Conservation (phyloP, 2,888 invertebrate genomes). For the Cerastis rubricosa region DNA sequence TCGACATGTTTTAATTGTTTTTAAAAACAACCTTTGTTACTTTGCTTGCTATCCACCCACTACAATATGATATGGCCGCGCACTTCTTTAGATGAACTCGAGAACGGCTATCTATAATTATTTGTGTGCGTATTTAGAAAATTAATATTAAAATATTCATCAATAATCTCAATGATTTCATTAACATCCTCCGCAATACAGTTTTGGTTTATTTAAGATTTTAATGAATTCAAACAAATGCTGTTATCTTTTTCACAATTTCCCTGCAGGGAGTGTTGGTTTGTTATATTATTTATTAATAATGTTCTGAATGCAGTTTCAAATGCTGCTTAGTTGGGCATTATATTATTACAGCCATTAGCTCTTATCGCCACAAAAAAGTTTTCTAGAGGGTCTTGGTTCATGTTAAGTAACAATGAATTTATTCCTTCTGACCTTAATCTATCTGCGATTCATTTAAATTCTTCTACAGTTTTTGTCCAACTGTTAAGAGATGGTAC, state of each 20-base stretch:
- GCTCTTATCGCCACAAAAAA: constrained; percentile 14
- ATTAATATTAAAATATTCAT: background rate
- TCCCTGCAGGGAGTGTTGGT: background rate
- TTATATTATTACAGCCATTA: background rate
- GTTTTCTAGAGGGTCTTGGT: constrained; percentile 6
- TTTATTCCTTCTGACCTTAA: background rate
- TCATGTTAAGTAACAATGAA: background rate
- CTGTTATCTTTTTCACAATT: constrained; percentile 12
- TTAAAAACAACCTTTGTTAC: background rate
- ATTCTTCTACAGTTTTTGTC: background rate
- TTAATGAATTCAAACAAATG: background rate
- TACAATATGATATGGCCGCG: no score
- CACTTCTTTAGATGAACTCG: constrained; percentile 6
- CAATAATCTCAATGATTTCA: background rate
- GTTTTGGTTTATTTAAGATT: constrained; percentile 9
- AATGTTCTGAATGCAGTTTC: constrained; percentile 3
- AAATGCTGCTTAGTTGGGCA: constrained; percentile 4
- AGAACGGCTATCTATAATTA: constrained; percentile 1
- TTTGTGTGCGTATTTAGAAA: background rate
- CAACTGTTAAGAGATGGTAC: constrained; percentile 9
- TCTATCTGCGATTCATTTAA: background rate
- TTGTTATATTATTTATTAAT: constrained; percentile 12
- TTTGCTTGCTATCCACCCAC: no score
- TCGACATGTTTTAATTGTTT: no score
- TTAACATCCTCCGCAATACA: background rate